Percentiles rank a stretch among this genome's conserved stretches.
phyloP scores from a whole-genome alignment of 2,888 invertebrate genomes.

The Lasioglossum figueresi region DNA sequence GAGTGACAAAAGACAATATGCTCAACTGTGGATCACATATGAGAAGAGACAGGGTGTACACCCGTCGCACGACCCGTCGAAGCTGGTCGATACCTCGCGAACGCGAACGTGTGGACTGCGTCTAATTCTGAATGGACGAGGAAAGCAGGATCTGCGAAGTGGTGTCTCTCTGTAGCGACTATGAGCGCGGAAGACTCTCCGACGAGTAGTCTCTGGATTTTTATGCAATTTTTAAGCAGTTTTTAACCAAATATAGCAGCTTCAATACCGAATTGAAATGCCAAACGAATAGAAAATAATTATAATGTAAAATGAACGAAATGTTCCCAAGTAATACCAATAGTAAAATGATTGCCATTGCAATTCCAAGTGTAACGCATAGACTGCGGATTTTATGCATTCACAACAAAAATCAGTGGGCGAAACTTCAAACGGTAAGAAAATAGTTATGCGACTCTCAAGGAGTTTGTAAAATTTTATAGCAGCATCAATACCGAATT shows the following conservation, averaged over 20 bases:
- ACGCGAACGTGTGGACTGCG: background rate
- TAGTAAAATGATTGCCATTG: no score
- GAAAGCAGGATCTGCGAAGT: background rate
- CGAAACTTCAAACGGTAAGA: no score
- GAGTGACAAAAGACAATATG: constrained; percentile 36
- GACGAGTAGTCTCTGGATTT: background rate
- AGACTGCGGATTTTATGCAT: no score
- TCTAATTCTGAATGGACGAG: constrained; percentile 8
- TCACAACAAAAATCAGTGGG: no score
- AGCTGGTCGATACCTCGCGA: constrained; percentile 7
- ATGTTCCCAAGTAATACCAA: no score
- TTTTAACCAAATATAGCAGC: no score
- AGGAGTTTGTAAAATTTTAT: no score
- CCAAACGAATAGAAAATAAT: no score
- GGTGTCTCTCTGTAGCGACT: background rate
- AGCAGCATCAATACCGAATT: background rate
- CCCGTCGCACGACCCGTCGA: background rate
- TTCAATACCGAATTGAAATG: no score
- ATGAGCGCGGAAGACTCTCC: background rate
- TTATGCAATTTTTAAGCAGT: background rate
- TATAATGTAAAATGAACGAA: no score
- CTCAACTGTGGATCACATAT: constrained; percentile 21
- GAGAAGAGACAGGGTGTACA: constrained; percentile 35
- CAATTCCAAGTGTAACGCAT: no score
- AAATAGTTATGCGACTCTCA: no score